Conservation (phyloP, 2,888 invertebrate genomes). For the Eubasilissa splendida region DNA sequence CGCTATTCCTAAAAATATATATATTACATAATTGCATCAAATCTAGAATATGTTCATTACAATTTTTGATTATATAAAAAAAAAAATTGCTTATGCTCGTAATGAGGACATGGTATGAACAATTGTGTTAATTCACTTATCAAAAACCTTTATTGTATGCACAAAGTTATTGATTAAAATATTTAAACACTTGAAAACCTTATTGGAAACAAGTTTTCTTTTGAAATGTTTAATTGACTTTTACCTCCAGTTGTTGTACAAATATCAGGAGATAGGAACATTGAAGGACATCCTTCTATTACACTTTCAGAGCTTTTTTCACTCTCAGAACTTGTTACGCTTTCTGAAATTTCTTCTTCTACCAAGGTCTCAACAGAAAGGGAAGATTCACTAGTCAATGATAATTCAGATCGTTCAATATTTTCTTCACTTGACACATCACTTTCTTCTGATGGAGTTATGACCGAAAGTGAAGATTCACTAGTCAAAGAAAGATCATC, state of each 20-base stretch:
- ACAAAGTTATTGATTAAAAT: too few species aligned
- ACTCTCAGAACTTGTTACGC: slow-evolving; percentile 60
- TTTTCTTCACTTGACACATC: not conserved
- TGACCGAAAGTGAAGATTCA: not conserved
- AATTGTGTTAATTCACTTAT: too few species aligned
- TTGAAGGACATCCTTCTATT: slow-evolving; percentile 63
- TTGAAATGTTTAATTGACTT: not conserved
- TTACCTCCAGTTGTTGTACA: slow-evolving; percentile 70
- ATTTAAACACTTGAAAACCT: not conserved
- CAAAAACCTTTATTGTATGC: too few species aligned
- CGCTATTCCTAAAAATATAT: slow-evolving; percentile 64
- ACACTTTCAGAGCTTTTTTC: slow-evolving; percentile 60
- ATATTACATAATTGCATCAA: too few species aligned
- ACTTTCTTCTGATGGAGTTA: not conserved
- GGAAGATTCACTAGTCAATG: slow-evolving; percentile 14
- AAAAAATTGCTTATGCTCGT: too few species aligned
- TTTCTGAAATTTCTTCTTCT: slow-evolving; percentile 59
- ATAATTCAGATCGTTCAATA: not conserved
- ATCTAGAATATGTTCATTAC: too few species aligned
- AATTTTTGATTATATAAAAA: too few species aligned
- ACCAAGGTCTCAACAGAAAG: slow-evolving; percentile 44
- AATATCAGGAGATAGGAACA: slow-evolving; percentile 66
- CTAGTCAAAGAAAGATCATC: not conserved
- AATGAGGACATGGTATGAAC: too few species aligned
- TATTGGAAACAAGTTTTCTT: not conserved